phyloP scores from a whole-genome alignment of 2,888 invertebrate species.

The Silvanus unidentatus region DNA sequence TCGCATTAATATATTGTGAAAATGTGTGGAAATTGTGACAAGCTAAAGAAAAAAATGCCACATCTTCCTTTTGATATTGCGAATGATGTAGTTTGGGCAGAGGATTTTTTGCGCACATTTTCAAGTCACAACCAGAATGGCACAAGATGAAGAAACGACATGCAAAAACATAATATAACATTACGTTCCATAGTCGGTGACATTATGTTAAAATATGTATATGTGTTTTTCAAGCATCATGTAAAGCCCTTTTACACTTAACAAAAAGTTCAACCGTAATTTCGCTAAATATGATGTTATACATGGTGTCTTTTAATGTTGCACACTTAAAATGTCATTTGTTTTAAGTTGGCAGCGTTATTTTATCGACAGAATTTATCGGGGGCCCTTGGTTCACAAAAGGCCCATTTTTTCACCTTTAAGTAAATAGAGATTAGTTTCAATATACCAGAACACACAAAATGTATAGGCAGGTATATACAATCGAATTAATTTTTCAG shows the following conservation, averaged over 20 bases:
- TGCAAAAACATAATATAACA: slow-evolving; percentile 2
- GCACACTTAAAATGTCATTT: neutral
- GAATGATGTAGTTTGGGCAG: too few relatives aligned
- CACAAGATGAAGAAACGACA: neutral
- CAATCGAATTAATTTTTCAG: too few relatives aligned
- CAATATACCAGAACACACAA: too few relatives aligned
- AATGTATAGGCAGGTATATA: too few relatives aligned
- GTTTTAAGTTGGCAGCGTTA: neutral
- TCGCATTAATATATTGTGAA: too few relatives aligned
- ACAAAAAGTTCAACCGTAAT: slow-evolving; percentile 1
- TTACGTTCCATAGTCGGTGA: slow-evolving; percentile 1
- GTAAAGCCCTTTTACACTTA: neutral
- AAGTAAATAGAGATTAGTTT: too few relatives aligned
- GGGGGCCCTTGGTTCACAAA: too few relatives aligned
- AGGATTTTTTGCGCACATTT: neutral
- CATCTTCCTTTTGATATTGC: too few relatives aligned
- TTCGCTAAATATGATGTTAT: slow-evolving; percentile 1
- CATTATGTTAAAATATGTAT: slow-evolving; percentile 7
- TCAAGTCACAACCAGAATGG: neutral
- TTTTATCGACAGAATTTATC: too few relatives aligned
- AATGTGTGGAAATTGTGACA: too few relatives aligned
- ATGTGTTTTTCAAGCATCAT: slow-evolving; percentile 4
- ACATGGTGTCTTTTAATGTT: neutral
- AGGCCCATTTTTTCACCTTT: too few relatives aligned
- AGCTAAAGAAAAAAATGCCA: too few relatives aligned